Percentiles rank a stretch among this genome's conserved stretches.
Conservation (phyloP, 2,888 invertebrate species). For the Eugnorisma glareosa region DNA sequence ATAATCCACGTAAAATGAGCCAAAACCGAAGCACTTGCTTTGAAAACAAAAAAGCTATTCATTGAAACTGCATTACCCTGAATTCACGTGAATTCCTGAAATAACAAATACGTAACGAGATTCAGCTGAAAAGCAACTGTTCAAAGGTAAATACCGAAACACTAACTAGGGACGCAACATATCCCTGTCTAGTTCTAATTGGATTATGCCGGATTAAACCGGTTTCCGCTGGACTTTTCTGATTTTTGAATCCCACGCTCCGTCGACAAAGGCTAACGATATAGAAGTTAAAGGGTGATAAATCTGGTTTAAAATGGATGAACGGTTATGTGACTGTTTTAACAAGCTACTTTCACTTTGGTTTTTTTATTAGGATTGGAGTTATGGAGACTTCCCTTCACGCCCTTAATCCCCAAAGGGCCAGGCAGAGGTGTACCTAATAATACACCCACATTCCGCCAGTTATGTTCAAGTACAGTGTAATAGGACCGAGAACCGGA, state of each 20-base stretch:
- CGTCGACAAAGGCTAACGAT: constrained; percentile 47
- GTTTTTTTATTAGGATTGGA: background rate
- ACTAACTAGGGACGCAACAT: constrained; percentile 54
- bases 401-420: background rate
- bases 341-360: background rate
- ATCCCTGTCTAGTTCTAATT: constrained; percentile 51
- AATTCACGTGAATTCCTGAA: constrained; percentile 18
- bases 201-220: constrained; percentile 64
- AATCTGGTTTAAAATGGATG: constrained; percentile 40
- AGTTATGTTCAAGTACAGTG: background rate
- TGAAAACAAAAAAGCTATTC: background rate
- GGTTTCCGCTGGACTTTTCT: constrained; percentile 38
- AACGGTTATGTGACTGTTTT: constrained; percentile 16
- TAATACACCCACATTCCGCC: background rate
- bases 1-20: background rate
- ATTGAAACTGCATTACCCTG: constrained; percentile 1
- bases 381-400: background rate
- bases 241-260: constrained; percentile 16
- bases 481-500: background rate
- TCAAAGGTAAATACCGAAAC: constrained; percentile 27
- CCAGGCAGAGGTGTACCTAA: background rate
- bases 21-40: background rate
- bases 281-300: constrained; percentile 22
- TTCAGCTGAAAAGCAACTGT: constrained; percentile 5
- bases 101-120: constrained; percentile 21